Base-by-base conservation (phyloP, 2,797 vertebrate species). In the Onychomys torridus region DNA sequence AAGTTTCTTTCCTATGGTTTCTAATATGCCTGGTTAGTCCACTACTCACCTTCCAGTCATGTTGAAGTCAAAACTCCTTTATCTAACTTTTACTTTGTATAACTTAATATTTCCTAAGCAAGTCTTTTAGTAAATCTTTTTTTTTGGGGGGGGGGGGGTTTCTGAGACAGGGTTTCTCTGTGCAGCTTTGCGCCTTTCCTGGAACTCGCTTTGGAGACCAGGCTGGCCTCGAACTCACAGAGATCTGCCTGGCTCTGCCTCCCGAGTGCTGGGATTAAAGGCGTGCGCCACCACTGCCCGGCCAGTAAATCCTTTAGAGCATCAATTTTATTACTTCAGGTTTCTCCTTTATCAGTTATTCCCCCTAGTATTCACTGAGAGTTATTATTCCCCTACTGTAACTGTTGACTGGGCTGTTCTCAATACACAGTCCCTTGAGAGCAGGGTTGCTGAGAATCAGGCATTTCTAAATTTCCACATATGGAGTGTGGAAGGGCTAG, bases 401-500 rank as follows among this genome's bases (percentile, higher is more conserved):
- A 77, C 37, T 43, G 2, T 76, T 94, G 43, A 40, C 49, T 90
- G 46, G 79, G 57, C 63, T 93, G 0, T 96, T 88, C 57, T 87
- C 94, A 67, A 67, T 90, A 81, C 87, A 69, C 65, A 76, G 52
- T 89, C 55, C 65, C 71, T 83, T 78, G 79, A 95, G n/a, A 75
- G 57, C 37, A 52, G 40, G n/a, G 25, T 63, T 40, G 27, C 37
- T 76, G n/a, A 29, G 40, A 78, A 81, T 91, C 21, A 32, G 75
- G 37, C 75, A 16, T 52, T 71, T 76, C 65, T 89, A 32, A 83
- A 63, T 55, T 55, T 55, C 52, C 52, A 55, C 52, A 55, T 87
- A 61, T 73, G 23, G 9, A 59, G 37, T n/a, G 63, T 23, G 90
- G 78, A 89, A 92, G 77, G 52, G 40, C 84, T 84, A 97, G 85